Conservation (phyloP, 1,140 invertebrate species). For the Cydia strobilella region DNA sequence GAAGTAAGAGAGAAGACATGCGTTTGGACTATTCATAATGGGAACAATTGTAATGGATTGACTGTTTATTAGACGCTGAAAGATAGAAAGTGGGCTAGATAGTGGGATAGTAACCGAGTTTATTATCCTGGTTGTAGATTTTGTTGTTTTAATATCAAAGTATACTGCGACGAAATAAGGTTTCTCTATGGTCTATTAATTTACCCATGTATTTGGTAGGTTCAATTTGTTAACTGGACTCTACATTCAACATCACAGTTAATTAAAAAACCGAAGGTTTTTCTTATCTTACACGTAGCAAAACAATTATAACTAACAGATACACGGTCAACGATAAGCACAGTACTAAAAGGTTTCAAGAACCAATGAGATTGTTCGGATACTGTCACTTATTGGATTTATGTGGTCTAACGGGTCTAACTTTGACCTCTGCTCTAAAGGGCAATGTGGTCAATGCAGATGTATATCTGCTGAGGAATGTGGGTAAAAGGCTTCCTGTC, state of each 20-base stretch:
- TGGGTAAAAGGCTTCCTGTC: constrained; percentile 3
- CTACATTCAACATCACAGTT: background rate
- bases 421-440: constrained; percentile 10
- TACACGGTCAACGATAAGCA: background rate
- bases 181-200: too few species aligned
- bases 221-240: background rate
- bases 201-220: too few species aligned
- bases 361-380: background rate
- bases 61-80: background rate
- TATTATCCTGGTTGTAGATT: too few species aligned
- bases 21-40: background rate
- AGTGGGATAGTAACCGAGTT: background rate
- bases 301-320: constrained; percentile 12
- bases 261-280: constrained; percentile 18
- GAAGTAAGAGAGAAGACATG: background rate
- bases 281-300: constrained; percentile 5
- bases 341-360: background rate
- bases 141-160: too few species aligned
- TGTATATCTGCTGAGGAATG: background rate
- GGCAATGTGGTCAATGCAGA: constrained; percentile 13
- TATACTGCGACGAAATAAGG: too few species aligned
- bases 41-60: background rate
- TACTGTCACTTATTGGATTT: constrained; percentile 3
- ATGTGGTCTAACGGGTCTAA: background rate
- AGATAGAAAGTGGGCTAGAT: background rate